Evolutionary conservation across 2,797 vertebrate genomes (phyloP).

Genomic region (Psittacula echo): DNA sequence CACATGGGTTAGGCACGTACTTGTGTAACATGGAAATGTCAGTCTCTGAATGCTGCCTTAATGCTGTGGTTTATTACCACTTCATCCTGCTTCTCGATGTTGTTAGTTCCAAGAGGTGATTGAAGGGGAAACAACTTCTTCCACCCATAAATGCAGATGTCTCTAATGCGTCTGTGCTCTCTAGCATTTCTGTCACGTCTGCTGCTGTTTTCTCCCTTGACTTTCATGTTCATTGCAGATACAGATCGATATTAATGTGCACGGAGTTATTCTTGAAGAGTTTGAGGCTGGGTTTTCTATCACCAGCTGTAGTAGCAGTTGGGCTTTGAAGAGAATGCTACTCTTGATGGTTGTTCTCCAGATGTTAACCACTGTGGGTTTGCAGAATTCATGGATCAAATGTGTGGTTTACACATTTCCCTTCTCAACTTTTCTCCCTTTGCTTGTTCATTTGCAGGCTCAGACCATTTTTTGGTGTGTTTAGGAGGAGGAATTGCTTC

Average conservation of each 20-base stretch:
- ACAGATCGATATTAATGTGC: background rate
- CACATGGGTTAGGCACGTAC: fast-evolving
- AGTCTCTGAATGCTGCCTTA: fast-evolving
- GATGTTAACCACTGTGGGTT: background rate
- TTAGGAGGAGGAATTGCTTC: background rate
- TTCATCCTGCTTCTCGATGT: background rate
- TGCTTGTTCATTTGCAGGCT: background rate
- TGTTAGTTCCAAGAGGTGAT: fast-evolving
- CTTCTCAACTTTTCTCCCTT: background rate
- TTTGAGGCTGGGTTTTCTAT: background rate
- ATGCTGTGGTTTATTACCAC: fast-evolving
- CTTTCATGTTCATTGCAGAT: background rate
- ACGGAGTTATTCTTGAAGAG: background rate
- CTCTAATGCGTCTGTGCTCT: background rate
- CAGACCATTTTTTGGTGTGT: background rate
- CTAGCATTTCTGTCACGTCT: background rate
- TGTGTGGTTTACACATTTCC: background rate
- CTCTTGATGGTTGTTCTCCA: background rate
- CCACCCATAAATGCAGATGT: background rate
- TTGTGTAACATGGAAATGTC: background rate
- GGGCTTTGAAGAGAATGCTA: background rate
- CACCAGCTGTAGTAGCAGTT: background rate
- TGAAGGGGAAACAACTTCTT: background rate
- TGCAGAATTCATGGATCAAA: fast-evolving
- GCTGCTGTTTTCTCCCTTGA: background rate